Evolutionary conservation across 2,797 vertebrate species (phyloP).

Genomic region (Falco berigora): DNA sequence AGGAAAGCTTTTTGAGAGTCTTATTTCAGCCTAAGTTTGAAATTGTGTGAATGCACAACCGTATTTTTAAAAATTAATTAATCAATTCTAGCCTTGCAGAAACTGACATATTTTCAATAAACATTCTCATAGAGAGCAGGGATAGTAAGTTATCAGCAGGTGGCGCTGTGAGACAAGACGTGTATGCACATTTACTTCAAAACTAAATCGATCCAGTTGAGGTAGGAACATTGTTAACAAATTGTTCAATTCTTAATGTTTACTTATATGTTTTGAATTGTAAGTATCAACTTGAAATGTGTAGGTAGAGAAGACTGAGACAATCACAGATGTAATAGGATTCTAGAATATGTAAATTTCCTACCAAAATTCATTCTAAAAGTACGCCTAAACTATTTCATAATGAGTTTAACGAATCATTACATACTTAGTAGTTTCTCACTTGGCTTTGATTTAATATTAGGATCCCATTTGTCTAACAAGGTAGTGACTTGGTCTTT

Average conservation of each 20-base stretch:
- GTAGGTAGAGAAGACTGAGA: neutral
- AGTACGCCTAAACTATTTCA: neutral
- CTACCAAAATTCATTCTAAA: neutral
- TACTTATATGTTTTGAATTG: neutral
- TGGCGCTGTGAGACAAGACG: neutral
- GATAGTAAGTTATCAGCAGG: neutral
- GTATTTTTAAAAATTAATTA: neutral
- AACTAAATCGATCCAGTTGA: neutral
- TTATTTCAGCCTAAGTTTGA: neutral
- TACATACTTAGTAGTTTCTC: neutral
- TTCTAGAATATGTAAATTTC: neutral
- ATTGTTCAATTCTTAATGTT: neutral
- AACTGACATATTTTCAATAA: neutral
- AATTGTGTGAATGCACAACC: accelerated
- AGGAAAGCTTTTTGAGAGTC: neutral
- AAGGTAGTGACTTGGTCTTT: neutral
- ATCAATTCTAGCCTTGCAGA: neutral
- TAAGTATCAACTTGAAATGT: neutral
- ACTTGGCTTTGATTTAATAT: neutral
- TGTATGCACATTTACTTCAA: neutral
- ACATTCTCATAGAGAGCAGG: neutral
- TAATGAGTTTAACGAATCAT: neutral
- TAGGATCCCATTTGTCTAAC: neutral
- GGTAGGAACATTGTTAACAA: neutral
- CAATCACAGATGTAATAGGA: accelerated